Evolutionary conservation across 2,888 invertebrate species (phyloP).

Genomic region (Tachina fera): DNA sequence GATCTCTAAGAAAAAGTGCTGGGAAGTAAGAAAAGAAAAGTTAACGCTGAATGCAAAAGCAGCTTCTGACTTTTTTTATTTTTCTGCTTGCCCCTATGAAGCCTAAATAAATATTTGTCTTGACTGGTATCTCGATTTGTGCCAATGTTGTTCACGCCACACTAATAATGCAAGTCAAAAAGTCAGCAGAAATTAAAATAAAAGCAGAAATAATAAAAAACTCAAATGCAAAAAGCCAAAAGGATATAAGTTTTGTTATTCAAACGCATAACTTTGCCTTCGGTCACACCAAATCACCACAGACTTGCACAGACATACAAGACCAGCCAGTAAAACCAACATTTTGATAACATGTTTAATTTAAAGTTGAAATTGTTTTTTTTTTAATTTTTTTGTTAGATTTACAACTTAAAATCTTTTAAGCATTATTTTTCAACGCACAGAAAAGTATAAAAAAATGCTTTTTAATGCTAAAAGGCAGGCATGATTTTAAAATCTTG

Average conservation of each 20-base stretch:
- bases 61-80: conserved; percentile 27
- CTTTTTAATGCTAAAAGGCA: too few relatives aligned
- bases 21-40: neutral
- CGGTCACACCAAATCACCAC: conserved; percentile 3
- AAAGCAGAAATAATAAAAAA: conserved; percentile 21
- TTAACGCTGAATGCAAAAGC: conserved; percentile 19
- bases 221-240: neutral
- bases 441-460: too few relatives aligned
- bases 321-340: neutral
- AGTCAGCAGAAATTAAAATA: conserved; percentile 31
- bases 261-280: conserved; percentile 50
- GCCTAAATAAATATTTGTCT: conserved; percentile 64
- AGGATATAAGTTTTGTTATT: conserved; percentile 35
- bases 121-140: conserved; percentile 17
- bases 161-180: conserved; percentile 44
- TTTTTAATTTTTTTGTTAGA: neutral
- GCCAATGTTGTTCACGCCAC: conserved; percentile 17
- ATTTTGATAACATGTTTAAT: conserved; percentile 23
- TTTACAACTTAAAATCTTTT: neutral
- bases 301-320: neutral
- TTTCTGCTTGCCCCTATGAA: conserved; percentile 16
- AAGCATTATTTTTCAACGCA: neutral
- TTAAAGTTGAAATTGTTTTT: neutral
- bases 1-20: conserved; percentile 29
- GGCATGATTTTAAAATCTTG: too few relatives aligned